Base-by-base conservation (phyloP, 2,797 vertebrate species). In the Malacoraja senta region DNA sequence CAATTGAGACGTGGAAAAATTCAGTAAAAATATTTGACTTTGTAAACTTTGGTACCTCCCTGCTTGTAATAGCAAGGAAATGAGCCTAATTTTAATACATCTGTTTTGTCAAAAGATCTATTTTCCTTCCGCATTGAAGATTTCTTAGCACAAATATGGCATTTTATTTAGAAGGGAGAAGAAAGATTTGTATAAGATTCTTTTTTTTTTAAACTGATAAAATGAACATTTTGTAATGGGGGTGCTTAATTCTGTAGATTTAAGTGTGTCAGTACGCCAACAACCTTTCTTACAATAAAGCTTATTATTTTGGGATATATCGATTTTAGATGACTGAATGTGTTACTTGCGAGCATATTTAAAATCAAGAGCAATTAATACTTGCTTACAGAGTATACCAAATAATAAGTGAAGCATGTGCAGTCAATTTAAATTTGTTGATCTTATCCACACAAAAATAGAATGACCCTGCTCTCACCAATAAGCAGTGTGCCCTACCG, bases 231-330 rank as follows among this genome's bases (percentile, higher is more conserved):
- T 81, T 94, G 94, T 93, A 93, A 95, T 94, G 19, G 90, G 90
- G 90, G 44, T 92, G 90, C 90, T 76, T 92, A 53, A 94, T 95
- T 95, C 95, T 95, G 81, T 95, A 95, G 94, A 83, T 95, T 93
- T 94, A 26, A 74, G 71, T 74, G 94, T 97, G 95, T 95, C 94
- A 93, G 93, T 96, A 95, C 94, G 94, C 93, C 93, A 94, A 95
- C 93, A 95, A 74, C 94, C 96, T 96, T 95, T 94, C 94, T 96
- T 96, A 94, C 95, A 97, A 97, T 97, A 97, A 97, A 97, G 94
- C 95, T 96, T 97, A 96, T 96, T 97, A 96, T 97, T 97, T 97
- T 96, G 96, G 95, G 94, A 94, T 97, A 97, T 84, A 92, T 92
- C 44, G 12, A 76, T 92, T 92, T 92, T 44, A 92, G n/a, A 1